Evolutionary conservation across 2,113 vertebrate species (phyloP), one percentile per base, ranked within the genome.

Genomic region (Pseudopodoces humilis): DNA sequence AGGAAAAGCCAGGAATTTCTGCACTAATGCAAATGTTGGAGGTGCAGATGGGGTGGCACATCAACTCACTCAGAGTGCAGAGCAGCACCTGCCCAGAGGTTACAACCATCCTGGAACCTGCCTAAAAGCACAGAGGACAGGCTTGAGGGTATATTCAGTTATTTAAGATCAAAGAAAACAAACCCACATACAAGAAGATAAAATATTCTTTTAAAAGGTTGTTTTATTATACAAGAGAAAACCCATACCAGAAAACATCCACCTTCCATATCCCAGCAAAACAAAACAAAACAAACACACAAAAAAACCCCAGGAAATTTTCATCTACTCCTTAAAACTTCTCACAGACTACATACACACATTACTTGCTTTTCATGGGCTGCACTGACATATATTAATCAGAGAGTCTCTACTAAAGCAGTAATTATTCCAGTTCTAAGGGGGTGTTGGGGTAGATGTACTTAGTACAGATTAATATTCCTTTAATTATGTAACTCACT

Each of bases 401-500:
- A 83, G 75, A 76, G 76, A 72, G n/a, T 49, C 63, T 44, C 39
- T 15, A 35, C 49, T 74, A 84, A 91, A 91, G 62, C 90, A 88
- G 53, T 59, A 93, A 92, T 97, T 95, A 90, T 41, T 86, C 31
- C 81, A 91, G 0, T 79, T 93, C 53, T 53, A 91, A 90, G 27
- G 86, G 33, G 30, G 37, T 55, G 75, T 80, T 78, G 2, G 4
- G 91, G 63, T 60, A 76, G 62, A 86, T n/a, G 47, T 68, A 50
- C 30, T 85, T n/a, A 56, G 55, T 17, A 44, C 49, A 95, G 60
- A 91, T 95, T 88, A 96, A 91, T 95, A 90, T 75, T 86, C 62
- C 77, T 94, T 93, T 90, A 90, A 90, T 94, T 84, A 74, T 76
- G 79, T 55, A 94, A 94, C n/a, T 90, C 59, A 10, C n/a, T 69